phyloP scores from a whole-genome alignment of 2,888 invertebrate species.

The Amaurobius ferox region DNA sequence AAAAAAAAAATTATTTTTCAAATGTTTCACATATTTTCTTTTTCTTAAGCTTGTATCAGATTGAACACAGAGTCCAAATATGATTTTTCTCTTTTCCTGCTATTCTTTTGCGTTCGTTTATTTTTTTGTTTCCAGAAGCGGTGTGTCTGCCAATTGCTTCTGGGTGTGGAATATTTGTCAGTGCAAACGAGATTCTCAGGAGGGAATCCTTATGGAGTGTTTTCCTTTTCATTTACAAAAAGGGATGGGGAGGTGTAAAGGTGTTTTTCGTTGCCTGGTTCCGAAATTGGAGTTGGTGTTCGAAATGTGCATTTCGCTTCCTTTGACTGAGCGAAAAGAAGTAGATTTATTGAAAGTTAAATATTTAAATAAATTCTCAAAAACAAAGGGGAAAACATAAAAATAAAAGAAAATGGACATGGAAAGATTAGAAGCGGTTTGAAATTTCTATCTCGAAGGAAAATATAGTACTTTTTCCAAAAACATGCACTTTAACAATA shows the following conservation, averaged over 20 bases:
- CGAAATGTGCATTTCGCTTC: too few relatives aligned
- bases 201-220: not conserved
- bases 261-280: not conserved
- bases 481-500: too few relatives aligned
- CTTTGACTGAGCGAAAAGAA: too few relatives aligned
- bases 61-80: not conserved
- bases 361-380: too few relatives aligned
- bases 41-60: not conserved
- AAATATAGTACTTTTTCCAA: too few relatives aligned
- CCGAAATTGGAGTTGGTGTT: not conserved
- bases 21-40: not conserved
- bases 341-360: too few relatives aligned
- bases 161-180: not conserved
- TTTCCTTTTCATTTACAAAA: not conserved
- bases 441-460: too few relatives aligned
- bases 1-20: not conserved
- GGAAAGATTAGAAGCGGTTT: too few relatives aligned
- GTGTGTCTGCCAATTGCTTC: not conserved
- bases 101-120: not conserved
- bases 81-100: not conserved
- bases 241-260: not conserved
- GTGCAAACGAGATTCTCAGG: not conserved
- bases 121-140: not conserved
- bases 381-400: too few relatives aligned
- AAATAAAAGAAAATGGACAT: too few relatives aligned